Evolutionary conservation across 2,113 vertebrate genomes (phyloP).

Genomic region (Nipponia nippon): DNA sequence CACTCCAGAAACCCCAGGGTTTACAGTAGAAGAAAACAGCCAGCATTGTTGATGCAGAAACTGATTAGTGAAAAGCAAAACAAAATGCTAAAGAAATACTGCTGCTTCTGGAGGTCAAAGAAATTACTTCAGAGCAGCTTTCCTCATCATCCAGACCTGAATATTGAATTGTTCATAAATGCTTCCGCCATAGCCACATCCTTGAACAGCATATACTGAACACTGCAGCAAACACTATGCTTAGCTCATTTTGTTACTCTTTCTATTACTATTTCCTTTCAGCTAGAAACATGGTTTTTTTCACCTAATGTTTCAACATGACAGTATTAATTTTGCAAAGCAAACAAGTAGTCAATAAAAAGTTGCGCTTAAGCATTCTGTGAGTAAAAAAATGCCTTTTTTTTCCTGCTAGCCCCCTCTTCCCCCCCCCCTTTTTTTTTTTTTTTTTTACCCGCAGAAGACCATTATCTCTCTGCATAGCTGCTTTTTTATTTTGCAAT

Average conservation of each 20-base stretch:
- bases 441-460: background rate
- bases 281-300: background rate
- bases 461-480: background rate
- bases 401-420: background rate
- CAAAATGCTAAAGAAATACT: background rate
- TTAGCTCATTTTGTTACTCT: background rate
- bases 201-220: background rate
- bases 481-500: background rate
- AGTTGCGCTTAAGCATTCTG: background rate
- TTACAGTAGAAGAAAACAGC: background rate
- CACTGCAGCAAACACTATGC: background rate
- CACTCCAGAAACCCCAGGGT: background rate
- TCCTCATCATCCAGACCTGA: background rate
- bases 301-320: background rate
- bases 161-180: background rate
- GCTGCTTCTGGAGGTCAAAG: background rate
- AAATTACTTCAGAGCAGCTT: background rate
- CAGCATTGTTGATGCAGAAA: background rate
- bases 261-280: background rate
- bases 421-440: background rate
- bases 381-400: background rate
- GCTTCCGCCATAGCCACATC: background rate
- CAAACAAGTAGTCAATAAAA: background rate
- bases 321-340: background rate
- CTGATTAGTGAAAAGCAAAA: background rate